Evolutionary conservation across 2,888 invertebrate species (phyloP).

Genomic region (Parasteatoda lunata): DNA sequence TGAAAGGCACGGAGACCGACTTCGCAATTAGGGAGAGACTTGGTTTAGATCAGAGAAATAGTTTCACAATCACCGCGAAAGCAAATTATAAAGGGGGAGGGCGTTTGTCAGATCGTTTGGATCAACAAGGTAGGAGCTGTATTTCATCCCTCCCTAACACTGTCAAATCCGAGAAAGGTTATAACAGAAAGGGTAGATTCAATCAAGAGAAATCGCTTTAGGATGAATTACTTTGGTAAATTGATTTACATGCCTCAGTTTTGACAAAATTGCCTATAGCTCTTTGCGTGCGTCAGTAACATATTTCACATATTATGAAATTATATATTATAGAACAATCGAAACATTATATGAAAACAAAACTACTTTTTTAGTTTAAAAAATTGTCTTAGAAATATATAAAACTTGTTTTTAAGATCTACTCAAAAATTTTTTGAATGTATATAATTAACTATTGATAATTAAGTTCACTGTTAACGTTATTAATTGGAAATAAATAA

Average conservation of each 20-base stretch:
- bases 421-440: no score
- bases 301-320: no score
- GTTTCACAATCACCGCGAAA: constrained; percentile 55
- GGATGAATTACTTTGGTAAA: constrained; percentile 31
- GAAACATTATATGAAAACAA: no score
- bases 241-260: constrained; percentile 49
- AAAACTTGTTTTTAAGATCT: no score
- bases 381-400: no score
- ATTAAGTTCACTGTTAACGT: no score
- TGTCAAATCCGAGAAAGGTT: neutral
- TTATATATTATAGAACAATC: no score
- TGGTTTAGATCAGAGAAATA: constrained; percentile 61
- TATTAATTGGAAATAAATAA: no score
- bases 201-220: constrained; percentile 36
- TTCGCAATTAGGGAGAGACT: constrained; percentile 58
- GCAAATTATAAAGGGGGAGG: constrained; percentile 24
- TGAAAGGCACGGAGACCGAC: constrained; percentile 55
- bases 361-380: no score
- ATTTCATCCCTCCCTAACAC: neutral
- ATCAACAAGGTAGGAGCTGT: no score
- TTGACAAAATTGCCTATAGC: constrained; percentile 35
- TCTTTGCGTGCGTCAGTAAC: neutral
- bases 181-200: neutral
- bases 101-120: neutral
- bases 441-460: no score